These are phyloP conservation scores for Atethmia centrago DNA, from an alignment of 2,888 invertebrate species.

Conservation along the genomic window DNA sequence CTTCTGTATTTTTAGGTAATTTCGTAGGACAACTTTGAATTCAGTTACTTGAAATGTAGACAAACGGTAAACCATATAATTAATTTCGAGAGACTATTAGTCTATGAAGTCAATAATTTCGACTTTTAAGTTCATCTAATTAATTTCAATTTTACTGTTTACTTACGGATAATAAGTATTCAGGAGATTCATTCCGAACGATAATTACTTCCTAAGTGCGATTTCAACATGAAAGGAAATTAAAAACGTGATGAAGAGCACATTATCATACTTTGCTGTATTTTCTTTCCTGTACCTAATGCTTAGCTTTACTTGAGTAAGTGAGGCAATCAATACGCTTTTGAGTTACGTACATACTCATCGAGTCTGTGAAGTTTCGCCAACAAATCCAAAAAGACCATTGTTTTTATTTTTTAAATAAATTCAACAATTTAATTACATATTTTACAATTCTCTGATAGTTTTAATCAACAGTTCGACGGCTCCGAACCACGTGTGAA, in stretches of 20 bases:
- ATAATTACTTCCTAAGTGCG: conserved; percentile 44
- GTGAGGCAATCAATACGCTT: neutral
- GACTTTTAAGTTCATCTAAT: neutral
- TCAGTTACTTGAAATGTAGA: neutral
- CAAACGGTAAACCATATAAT: neutral
- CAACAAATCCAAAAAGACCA: neutral
- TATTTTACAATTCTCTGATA: conserved; percentile 54
- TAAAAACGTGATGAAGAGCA: conserved; percentile 45
- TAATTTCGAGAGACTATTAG: neutral
- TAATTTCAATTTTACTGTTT: neutral
- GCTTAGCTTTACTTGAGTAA: neutral
- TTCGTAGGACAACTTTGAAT: neutral
- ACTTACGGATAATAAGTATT: conserved; percentile 19
- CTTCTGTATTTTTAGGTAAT: conserved; percentile 4
- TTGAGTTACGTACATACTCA: neutral
- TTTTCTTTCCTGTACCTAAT: conserved; percentile 31
- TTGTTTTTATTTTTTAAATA: neutral
- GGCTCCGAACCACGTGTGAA: conserved; percentile 61
- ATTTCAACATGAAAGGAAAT: conserved; percentile 52
- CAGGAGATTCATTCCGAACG: conserved; percentile 26
- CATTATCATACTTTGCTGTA: conserved; percentile 18
- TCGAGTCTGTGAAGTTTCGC: neutral
- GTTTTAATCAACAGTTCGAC: conserved; percentile 67
- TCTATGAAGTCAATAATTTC: neutral
- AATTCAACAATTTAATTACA: conserved; percentile 39